Evolutionary conservation across 2,797 vertebrate species (phyloP).

Genomic region (Gymnothorax reevesii): DNA sequence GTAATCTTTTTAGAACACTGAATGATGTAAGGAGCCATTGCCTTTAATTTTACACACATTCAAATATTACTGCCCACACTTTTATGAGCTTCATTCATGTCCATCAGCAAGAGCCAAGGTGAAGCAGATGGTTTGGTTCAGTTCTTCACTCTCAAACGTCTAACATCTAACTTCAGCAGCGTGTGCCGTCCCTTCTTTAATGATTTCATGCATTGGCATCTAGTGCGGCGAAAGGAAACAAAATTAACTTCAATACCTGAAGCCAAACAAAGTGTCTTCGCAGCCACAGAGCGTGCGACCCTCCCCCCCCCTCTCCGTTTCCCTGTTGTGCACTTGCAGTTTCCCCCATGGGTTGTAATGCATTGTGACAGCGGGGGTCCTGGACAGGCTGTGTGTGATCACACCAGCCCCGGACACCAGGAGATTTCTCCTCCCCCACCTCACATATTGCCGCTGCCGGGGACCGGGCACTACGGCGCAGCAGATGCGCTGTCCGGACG

Average conservation of each 20-base stretch:
- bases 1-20: constrained; percentile 1
- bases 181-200: neutral
- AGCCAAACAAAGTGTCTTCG: constrained; percentile 11
- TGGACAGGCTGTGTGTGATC: constrained; percentile 57
- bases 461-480: constrained; percentile 73
- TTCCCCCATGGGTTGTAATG: constrained; percentile 51
- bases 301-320: constrained; percentile 31
- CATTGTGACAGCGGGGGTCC: constrained; percentile 52
- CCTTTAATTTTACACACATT: neutral
- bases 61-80: neutral
- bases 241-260: neutral
- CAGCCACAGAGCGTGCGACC: constrained; percentile 37
- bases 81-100: neutral
- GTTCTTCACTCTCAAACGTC: neutral
- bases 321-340: constrained; percentile 61
- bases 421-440: constrained; percentile 65
- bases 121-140: neutral
- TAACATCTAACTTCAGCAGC: neutral
- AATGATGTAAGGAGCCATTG: neutral
- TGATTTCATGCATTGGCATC: neutral
- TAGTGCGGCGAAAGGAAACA: neutral
- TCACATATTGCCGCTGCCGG: constrained; percentile 54
- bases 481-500: constrained; percentile 96
- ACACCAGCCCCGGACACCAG: constrained; percentile 39
- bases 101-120: neutral